These are phyloP conservation scores for Myrmecobius fasciatus DNA, from an alignment of 2,113 vertebrate species.

Conservation along the genomic window DNA sequence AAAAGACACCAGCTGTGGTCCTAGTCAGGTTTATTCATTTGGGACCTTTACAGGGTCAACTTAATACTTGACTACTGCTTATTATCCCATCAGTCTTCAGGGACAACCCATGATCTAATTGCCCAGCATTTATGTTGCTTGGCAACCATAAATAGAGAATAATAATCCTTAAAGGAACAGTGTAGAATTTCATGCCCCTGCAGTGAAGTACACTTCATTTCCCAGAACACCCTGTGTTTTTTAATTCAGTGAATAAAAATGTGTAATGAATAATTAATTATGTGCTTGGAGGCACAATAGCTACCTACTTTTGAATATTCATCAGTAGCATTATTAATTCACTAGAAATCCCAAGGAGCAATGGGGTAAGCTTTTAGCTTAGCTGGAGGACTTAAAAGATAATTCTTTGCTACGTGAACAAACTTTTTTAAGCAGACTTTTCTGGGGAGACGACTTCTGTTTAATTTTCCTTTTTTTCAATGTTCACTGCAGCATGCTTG, in stretches of 20 bases:
- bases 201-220: constrained; percentile 89
- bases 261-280: constrained; percentile 93
- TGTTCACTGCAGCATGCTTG: not conserved
- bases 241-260: constrained; percentile 93
- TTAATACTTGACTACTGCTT: constrained; percentile 93
- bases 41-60: constrained; percentile 91
- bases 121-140: constrained; percentile 91
- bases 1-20: constrained; percentile 90
- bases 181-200: constrained; percentile 88
- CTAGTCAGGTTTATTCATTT: constrained; percentile 88
- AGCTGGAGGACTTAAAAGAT: constrained; percentile 88
- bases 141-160: constrained; percentile 91
- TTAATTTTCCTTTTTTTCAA: constrained; percentile 82
- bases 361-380: constrained; percentile 86
- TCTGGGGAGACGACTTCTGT: constrained; percentile 77
- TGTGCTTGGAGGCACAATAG: constrained; percentile 92
- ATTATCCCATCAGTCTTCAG: constrained; percentile 92
- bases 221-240: constrained; percentile 91
- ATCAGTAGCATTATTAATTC: constrained; percentile 92
- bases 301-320: constrained; percentile 93
- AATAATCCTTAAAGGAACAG: constrained; percentile 92
- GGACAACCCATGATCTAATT: constrained; percentile 92
- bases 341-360: constrained; percentile 89
- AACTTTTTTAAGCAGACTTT: constrained; percentile 85
- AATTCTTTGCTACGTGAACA: constrained; percentile 82